Base-by-base conservation (phyloP, 2,888 invertebrate species). In the Nomada ruficornis region DNA sequence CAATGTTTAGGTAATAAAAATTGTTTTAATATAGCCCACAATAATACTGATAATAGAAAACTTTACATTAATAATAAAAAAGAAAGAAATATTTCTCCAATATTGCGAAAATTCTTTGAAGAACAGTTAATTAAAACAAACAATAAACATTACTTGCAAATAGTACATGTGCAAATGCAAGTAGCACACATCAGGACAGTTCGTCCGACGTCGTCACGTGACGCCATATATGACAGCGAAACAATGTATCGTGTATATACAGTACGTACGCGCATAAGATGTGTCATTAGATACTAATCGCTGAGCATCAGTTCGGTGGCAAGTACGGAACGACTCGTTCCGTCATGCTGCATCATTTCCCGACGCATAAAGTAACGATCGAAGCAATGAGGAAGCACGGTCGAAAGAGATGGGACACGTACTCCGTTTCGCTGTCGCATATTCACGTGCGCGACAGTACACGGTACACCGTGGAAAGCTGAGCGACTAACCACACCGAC, bases 341-440 rank as follows among this genome's bases (percentile, higher is more conserved):
- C 69, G 50, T 74, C 71, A 26, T 36, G 64, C 63, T 63, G 50
- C 76, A 87, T 81, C 83, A 68, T 77, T 82, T 68, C 57, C 63
- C 67, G 54, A 47, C 54, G 26, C 15, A 18, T 62, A 67, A 62
- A 80, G 13, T 29, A 80, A 67, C 10, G 67, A 18, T 57, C 47
- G 42, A 57, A 71, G 67, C 75, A 75, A 82, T 82, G 68, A 80
- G 82, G 81, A 82, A 82, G 81, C 54, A 54, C 26, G 44, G 11
- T 29, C 63, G 36, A 64, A 80, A 68, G 26, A 64, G 23, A 54
- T 13, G 62, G 54, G 69, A 74, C 62, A 57, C 11, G 29, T 74
- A 55, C 36, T 54, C 26, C 11, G 44, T 67, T 54, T 54, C 44
- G 7, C n/a, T 70, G 54, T 75, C 59, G 23, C 23, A n/a, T 82